phyloP scores from a whole-genome alignment of 2,113 vertebrate genomes.

The Benitochromis conjunctus region DNA sequence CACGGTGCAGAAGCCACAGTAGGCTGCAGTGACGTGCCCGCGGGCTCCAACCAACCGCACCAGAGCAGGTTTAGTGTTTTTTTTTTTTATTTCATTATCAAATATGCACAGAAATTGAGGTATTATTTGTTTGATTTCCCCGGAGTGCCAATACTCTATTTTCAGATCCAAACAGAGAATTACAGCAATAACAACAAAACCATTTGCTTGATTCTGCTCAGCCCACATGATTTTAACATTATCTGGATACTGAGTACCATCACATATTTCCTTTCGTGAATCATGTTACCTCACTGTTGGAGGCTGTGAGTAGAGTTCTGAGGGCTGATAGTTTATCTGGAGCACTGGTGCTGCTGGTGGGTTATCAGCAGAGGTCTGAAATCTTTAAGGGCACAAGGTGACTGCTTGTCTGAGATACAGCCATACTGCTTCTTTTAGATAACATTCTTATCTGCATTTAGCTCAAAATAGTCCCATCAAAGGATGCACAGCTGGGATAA shows the following conservation, averaged over 20 bases:
- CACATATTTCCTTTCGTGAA: background rate
- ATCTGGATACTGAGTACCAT: background rate
- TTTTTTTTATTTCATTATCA: fast-evolving
- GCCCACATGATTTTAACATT: background rate
- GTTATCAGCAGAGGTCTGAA: constrained; percentile 53
- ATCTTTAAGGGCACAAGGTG: constrained; percentile 41
- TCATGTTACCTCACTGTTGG: background rate
- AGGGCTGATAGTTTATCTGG: constrained; percentile 51
- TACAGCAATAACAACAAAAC: background rate
- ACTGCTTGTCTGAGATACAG: constrained; percentile 33
- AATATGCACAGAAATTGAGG: background rate
- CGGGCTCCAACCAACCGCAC: too few species aligned
- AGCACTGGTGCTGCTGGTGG: background rate
- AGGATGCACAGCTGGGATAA: background rate
- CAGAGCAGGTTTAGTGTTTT: background rate
- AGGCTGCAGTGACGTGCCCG: too few species aligned
- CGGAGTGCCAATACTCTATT: background rate
- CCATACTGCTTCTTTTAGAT: constrained; percentile 44
- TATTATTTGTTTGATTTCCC: background rate
- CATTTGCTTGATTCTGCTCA: background rate
- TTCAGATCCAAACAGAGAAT: background rate
- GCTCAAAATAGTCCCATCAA: constrained; percentile 39
- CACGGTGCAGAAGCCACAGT: too few species aligned
- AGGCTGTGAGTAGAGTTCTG: background rate
- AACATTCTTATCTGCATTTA: constrained; percentile 51